Evolutionary conservation across 2,113 vertebrate genomes (phyloP), one percentile per base, ranked within the genome.

Genomic region (Lontra canadensis): DNA sequence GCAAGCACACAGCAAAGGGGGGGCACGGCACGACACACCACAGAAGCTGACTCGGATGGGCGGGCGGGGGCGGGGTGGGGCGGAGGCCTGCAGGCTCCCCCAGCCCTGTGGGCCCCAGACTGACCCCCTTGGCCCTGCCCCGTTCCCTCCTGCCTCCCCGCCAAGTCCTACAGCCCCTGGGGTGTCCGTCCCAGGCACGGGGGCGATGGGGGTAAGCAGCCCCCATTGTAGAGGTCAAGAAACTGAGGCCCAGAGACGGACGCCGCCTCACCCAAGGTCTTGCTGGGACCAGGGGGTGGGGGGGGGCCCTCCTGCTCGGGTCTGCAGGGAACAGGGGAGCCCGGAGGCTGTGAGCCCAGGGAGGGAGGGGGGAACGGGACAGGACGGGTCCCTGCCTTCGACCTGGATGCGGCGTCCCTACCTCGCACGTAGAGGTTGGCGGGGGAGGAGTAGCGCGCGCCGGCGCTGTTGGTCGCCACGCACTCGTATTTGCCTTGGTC

Each of bases 371-470:
- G 85, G 79, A 20, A 13, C 0, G 25, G 92, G 87, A 34, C 47
- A n/a, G 73, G 95, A 0, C 17, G 65, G 81, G 61, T 90, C 98
- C 97, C 98, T 96, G 95, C 6, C 65, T 98, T 98, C 96, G 42
- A 52, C 88, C 80, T 97, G 98, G 98, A 98, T 94, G 79, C 97
- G 94, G 99, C 97, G 98, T 98, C 99, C 99, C 99, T 99, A 99
- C 99, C 99, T 99, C 99, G 99, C 99, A 99, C 99, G 97, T 99
- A 99, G 99, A 99, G 99, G 99, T 99, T 99, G 98, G 99, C 99
- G 0, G 99, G 99, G 76, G 99, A 99, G 31, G 99, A 99, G 98
- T 99, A 99, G 98, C 99, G 99, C 97, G 99, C 99, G 52, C 99
- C 99, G 26, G 99, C 99, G 96, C 99, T 99, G 98, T 99, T 99